Evolutionary conservation across 2,888 invertebrate species (phyloP).

Genomic region (Hyalella azteca): DNA sequence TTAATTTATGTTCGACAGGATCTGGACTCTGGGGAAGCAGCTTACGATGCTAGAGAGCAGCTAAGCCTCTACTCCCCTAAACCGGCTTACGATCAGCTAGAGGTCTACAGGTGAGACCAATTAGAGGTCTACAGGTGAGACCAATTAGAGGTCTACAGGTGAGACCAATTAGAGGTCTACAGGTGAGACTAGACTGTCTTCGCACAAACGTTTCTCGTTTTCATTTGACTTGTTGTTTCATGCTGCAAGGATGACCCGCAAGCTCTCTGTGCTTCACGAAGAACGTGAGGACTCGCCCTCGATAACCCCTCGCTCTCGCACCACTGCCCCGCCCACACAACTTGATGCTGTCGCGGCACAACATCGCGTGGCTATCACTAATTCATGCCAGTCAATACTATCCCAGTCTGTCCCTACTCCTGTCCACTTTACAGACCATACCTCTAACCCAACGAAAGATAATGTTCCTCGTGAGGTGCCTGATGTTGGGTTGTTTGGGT

Average conservation of each 20-base stretch:
- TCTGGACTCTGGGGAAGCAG: no score
- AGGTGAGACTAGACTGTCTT: no score
- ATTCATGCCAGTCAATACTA: background rate
- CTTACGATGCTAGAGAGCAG: no score
- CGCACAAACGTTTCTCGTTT: no score
- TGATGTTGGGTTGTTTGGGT: background rate
- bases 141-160: background rate
- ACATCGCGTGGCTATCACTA: background rate
- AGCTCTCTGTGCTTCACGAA: slow-evolving; percentile 50
- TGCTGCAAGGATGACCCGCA: slow-evolving; percentile 50
- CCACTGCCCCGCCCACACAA: slow-evolving; percentile 37
- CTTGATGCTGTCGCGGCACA: background rate
- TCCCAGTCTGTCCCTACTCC: background rate
- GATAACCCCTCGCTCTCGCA: slow-evolving; percentile 37
- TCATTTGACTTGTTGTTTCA: slow-evolving; percentile 16
- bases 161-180: background rate
- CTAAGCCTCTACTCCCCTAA: background rate
- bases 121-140: background rate
- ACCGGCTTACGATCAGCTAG: slow-evolving; percentile 1
- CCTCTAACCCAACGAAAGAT: background rate
- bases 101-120: slow-evolving; percentile 1
- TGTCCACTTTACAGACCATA: background rate
- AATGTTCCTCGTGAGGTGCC: background rate
- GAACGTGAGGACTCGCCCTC: slow-evolving; percentile 44
- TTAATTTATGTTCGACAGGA: no score